These are phyloP conservation scores for Shinisaurus crocodilurus DNA, from an alignment of 2,113 vertebrate genomes.

Conservation along the genomic window DNA sequence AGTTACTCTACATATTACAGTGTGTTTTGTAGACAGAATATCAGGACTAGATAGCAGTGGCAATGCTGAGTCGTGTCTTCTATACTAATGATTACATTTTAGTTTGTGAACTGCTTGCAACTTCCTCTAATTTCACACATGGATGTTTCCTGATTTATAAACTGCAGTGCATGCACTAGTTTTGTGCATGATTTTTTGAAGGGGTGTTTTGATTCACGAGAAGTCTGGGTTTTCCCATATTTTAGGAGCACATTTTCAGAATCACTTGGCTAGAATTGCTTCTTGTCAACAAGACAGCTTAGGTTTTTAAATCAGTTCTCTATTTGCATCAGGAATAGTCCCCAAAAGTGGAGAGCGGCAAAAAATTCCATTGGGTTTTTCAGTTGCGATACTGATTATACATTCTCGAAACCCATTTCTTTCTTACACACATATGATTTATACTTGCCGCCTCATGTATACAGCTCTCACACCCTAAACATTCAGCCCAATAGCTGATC, in stretches of 20 bases:
- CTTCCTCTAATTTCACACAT: constrained; percentile 31
- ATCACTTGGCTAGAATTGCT: neutral
- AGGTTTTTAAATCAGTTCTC: neutral
- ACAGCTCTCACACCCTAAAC: neutral
- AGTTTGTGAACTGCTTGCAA: constrained; percentile 34
- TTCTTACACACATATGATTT: neutral
- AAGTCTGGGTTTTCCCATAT: neutral
- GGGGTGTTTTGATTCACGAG: neutral
- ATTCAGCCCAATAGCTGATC: neutral
- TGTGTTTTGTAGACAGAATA: neutral
- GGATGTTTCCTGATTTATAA: constrained; percentile 26
- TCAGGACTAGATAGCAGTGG: neutral
- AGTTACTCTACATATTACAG: neutral
- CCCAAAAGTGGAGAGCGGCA: neutral
- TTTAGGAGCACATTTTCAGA: neutral
- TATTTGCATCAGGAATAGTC: neutral
- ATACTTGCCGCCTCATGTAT: neutral
- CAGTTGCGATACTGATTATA: neutral
- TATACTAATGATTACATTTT: constrained; percentile 24
- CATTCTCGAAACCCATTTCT: neutral
- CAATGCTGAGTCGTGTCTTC: constrained; percentile 19
- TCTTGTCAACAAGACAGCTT: neutral
- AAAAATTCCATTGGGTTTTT: neutral
- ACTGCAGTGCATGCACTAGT: constrained; percentile 1
- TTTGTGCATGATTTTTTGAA: neutral